Evolutionary conservation across 2,797 vertebrate genomes (phyloP).

Genomic region (Cichlasoma orientale): DNA sequence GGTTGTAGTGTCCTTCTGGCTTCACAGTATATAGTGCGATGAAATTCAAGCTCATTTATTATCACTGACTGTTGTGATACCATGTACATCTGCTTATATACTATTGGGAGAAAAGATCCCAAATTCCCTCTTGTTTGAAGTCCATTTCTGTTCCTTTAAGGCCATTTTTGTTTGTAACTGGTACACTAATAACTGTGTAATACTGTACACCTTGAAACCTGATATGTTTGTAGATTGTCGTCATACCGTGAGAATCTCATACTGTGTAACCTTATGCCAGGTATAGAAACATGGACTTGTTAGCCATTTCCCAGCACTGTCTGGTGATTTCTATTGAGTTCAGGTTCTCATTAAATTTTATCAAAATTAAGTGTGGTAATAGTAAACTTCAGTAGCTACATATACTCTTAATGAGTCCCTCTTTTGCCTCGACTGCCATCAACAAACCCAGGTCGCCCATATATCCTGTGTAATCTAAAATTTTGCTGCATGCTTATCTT

Average conservation of each 20-base stretch:
- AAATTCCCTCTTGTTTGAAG: not conserved
- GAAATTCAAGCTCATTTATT: too few relatives aligned
- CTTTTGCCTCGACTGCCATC: not conserved
- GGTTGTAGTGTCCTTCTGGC: not conserved
- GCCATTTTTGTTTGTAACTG: not conserved
- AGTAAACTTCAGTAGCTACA: not conserved
- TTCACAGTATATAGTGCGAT: not conserved
- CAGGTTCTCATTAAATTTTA: not conserved
- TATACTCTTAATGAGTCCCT: not conserved
- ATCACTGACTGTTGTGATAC: not conserved
- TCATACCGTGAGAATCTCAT: not conserved
- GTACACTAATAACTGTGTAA: not conserved
- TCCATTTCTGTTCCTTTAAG: not conserved
- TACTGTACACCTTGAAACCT: not conserved
- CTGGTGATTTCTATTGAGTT: not conserved
- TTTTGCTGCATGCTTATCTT: conserved; percentile 58
- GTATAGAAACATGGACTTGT: not conserved
- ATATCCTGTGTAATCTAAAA: not conserved
- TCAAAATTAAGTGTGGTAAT: not conserved
- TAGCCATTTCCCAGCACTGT: not conserved
- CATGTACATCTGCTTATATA: not conserved
- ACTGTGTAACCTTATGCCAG: not conserved
- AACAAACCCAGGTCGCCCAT: not conserved
- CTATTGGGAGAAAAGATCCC: not conserved
- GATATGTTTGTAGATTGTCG: not conserved